Percentiles rank a stretch among this genome's conserved stretches.
These are phyloP conservation scores for Actinostola sp. DNA, from an alignment of 92 coral and sea anemone genomes.

Conservation along the genomic window DNA sequence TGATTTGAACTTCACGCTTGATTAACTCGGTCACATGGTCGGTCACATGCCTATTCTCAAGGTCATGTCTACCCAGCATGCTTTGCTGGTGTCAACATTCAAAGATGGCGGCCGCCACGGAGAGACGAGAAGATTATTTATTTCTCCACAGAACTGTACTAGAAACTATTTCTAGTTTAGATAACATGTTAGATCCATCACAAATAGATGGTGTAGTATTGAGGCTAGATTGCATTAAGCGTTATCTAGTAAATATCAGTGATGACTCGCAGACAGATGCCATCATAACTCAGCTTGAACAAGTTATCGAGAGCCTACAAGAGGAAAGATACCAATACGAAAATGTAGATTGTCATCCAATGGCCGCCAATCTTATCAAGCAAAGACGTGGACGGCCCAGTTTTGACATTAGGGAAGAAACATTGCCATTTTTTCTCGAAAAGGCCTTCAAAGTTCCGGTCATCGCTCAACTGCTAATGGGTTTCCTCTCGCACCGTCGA, in stretches of 20 bases:
- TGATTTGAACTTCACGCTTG: too few species aligned
- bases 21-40: too few species aligned
- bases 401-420: slow-evolving; percentile 58
- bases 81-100: too few species aligned
- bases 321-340: slow-evolving; percentile 45
- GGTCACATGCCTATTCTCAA: too few species aligned
- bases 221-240: slow-evolving; percentile 57
- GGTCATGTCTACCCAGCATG: too few species aligned
- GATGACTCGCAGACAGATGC: slow-evolving; percentile 57
- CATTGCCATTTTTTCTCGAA: slow-evolving; percentile 57
- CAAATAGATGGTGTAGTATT: too few species aligned
- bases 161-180: too few species aligned
- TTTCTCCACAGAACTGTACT: too few species aligned
- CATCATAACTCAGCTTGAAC: slow-evolving; percentile 49
- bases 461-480: slow-evolving; percentile 59
- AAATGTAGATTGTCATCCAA: slow-evolving; percentile 49
- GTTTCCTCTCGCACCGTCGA: slow-evolving; percentile 60
- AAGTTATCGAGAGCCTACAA: slow-evolving; percentile 49
- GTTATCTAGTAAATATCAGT: slow-evolving; percentile 57
- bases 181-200: too few species aligned
- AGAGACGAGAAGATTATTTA: too few species aligned
- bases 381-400: slow-evolving; percentile 55
- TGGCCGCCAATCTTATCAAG: slow-evolving; percentile 48
- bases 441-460: slow-evolving; percentile 65
- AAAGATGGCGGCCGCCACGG: too few species aligned